phyloP scores from a whole-genome alignment of 37 sponge, comb jelly and placozoan genomes.

The Axinella damicornis region DNA sequence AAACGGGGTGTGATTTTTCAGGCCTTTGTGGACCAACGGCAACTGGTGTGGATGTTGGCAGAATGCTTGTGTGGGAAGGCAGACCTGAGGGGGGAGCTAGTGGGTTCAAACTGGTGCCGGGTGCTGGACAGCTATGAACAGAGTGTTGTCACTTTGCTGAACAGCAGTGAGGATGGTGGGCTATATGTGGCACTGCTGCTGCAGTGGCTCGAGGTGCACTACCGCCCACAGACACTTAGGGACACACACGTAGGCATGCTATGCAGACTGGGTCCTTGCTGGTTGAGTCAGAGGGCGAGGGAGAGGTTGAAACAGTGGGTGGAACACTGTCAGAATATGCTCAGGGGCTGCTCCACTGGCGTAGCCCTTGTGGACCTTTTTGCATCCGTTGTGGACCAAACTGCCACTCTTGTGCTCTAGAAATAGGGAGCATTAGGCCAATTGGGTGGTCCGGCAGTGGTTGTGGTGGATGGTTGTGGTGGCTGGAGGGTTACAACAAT shows the following conservation, averaged over 20 bases:
- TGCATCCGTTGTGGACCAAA: no score
- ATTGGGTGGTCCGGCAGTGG: no score
- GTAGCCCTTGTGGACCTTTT: no score
- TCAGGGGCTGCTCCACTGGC: no score
- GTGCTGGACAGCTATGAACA: conserved; percentile 33
- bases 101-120: background rate
- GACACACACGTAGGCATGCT: conserved; percentile 1
- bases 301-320: no score
- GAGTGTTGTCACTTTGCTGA: background rate
- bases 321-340: no score
- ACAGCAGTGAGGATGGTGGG: background rate
- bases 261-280: no score
- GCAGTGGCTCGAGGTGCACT: conserved; percentile 36
- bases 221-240: conserved; percentile 19
- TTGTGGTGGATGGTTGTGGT: no score
- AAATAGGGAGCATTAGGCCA: no score
- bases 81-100: conserved; percentile 16
- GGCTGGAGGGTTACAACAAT: no score
- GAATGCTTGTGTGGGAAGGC: conserved; percentile 32
- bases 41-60: conserved; percentile 38
- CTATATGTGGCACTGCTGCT: conserved; percentile 25
- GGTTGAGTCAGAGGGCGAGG: no score
- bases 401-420: no score
- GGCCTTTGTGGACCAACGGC: conserved; percentile 48
- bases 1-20: conserved; percentile 35